phyloP scores from a whole-genome alignment of 2,797 vertebrate genomes.

The Vireo griseus region DNA sequence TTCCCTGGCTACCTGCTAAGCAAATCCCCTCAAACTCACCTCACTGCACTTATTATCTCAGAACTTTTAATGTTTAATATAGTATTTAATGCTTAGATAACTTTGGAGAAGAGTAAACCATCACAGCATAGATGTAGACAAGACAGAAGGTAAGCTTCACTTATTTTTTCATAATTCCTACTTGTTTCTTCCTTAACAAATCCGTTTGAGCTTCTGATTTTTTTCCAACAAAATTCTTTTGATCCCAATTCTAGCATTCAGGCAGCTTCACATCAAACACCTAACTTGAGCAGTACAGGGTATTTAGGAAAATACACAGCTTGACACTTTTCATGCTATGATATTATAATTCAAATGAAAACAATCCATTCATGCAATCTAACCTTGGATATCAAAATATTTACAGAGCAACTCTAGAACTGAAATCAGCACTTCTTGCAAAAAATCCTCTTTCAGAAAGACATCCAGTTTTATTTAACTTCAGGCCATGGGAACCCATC shows the following conservation, averaged over 20 bases:
- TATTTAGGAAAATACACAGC: neutral
- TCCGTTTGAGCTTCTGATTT: neutral
- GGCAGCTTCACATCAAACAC: neutral
- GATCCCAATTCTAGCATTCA: neutral
- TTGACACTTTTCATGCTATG: neutral
- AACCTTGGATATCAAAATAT: neutral
- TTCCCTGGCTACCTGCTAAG: neutral
- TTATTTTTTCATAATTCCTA: neutral
- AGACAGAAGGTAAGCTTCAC: neutral
- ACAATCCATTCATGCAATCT: neutral
- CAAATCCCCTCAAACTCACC: neutral
- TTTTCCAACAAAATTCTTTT: neutral
- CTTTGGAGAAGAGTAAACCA: neutral
- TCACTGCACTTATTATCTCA: neutral
- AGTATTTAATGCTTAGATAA: neutral
- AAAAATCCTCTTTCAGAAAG: neutral
- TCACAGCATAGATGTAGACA: neutral
- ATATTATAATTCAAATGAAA: neutral
- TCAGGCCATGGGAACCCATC: neutral
- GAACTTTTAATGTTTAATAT: neutral
- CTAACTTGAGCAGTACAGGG: neutral
- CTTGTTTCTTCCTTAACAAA: neutral
- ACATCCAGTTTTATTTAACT: neutral
- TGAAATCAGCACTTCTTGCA: neutral
- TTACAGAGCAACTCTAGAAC: neutral